These are phyloP conservation scores for Cataglyphis altisquamis DNA, from an alignment of 2,888 invertebrate genomes.

Conservation along the genomic window DNA sequence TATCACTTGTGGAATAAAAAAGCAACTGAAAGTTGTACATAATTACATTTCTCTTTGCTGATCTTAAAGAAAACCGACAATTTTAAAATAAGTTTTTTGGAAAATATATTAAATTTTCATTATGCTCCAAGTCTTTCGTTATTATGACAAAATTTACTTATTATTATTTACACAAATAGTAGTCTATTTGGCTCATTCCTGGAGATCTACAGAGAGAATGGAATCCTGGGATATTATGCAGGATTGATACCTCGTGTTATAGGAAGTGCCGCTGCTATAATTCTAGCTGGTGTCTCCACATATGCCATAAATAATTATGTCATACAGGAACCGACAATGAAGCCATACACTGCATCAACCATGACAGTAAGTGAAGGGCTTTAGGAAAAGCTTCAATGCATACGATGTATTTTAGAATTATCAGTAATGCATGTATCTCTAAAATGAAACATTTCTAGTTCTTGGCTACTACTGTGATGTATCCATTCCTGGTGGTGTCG, in stretches of 20 bases:
- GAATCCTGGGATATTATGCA: constrained; percentile 94
- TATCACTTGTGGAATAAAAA: not conserved
- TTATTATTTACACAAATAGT: constrained; percentile 85
- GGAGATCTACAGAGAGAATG: constrained; percentile 95
- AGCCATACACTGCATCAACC: constrained; percentile 87
- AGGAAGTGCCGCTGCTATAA: constrained; percentile 93
- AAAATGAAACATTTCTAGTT: constrained; percentile 87
- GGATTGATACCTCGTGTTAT: constrained; percentile 95
- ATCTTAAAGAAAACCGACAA: not conserved
- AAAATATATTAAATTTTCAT: not conserved
- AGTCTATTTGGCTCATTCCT: constrained; percentile 92
- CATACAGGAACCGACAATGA: constrained; percentile 90
- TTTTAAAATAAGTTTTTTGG: not conserved
- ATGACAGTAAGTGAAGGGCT: constrained; percentile 87
- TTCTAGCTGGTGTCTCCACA: constrained; percentile 92
- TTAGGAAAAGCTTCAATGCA: not conserved
- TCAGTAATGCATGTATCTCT: not conserved
- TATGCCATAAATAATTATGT: constrained; percentile 93
- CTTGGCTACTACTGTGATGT: constrained; percentile 94
- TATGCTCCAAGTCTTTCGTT: not conserved
- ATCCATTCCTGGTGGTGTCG: constrained; percentile 96
- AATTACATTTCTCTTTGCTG: not conserved
- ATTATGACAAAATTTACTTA: not conserved
- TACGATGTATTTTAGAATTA: not conserved
- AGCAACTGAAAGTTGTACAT: not conserved